These are phyloP conservation scores for Copsychus sechellarum DNA, from an alignment of 2,113 vertebrate genomes.

Conservation along the genomic window DNA sequence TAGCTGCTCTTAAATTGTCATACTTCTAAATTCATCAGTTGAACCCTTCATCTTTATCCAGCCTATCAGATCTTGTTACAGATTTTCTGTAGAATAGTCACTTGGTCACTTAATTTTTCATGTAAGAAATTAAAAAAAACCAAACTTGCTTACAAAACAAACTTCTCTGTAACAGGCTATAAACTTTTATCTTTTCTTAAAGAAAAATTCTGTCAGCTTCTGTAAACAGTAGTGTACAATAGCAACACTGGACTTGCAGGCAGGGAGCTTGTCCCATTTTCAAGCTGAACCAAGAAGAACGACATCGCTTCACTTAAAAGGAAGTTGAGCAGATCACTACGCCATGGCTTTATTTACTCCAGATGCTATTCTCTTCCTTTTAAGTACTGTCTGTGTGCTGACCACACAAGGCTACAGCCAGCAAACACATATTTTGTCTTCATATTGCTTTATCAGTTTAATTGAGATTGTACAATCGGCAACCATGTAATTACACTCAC, in stretches of 20 bases:
- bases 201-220: neutral
- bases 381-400: conserved; percentile 23
- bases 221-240: neutral
- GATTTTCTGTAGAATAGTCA: neutral
- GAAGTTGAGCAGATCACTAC: conserved; percentile 1
- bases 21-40: neutral
- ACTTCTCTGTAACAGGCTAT: neutral
- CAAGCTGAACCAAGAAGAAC: neutral
- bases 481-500: neutral
- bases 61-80: neutral
- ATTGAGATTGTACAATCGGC: neutral
- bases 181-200: neutral
- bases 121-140: neutral
- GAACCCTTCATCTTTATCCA: neutral
- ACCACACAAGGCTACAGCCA: neutral
- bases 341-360: conserved; percentile 40
- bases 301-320: conserved; percentile 30
- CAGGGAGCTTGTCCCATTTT: neutral
- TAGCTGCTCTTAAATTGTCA: neutral
- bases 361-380: conserved; percentile 42
- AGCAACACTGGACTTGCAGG: neutral
- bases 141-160: neutral
- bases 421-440: neutral
- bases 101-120: neutral
- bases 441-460: neutral